phyloP scores from a whole-genome alignment of 2,797 vertebrate genomes.

The Perodicticus potto region DNA sequence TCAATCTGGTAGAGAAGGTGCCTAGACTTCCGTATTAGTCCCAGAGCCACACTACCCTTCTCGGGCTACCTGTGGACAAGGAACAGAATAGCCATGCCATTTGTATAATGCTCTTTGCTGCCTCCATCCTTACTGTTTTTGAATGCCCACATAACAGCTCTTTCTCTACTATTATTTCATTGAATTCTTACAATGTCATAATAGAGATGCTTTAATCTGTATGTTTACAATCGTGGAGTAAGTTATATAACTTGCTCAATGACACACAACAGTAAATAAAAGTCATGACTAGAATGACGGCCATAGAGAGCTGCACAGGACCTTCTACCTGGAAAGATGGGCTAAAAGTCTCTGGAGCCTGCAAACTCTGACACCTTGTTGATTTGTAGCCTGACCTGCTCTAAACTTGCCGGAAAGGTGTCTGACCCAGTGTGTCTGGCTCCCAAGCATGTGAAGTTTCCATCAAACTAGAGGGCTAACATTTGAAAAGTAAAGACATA shows the following conservation, averaged over 20 bases:
- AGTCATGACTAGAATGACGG: background rate
- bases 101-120: background rate
- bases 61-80: background rate
- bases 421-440: background rate
- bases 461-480: background rate
- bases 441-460: background rate
- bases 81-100: background rate
- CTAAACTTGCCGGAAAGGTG: background rate
- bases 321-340: background rate
- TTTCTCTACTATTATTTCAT: constrained; percentile 10
- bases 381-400: background rate
- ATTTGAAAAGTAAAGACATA: background rate
- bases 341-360: background rate
- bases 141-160: background rate
- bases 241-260: background rate
- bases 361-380: background rate
- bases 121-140: background rate
- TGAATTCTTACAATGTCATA: background rate
- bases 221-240: background rate
- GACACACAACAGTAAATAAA: background rate
- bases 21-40: background rate
- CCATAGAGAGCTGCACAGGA: background rate
- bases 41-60: background rate
- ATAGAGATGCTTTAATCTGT: background rate
- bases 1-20: background rate